phyloP scores from a whole-genome alignment of 2,113 vertebrate genomes.

The Chloropsis cyanopogon region DNA sequence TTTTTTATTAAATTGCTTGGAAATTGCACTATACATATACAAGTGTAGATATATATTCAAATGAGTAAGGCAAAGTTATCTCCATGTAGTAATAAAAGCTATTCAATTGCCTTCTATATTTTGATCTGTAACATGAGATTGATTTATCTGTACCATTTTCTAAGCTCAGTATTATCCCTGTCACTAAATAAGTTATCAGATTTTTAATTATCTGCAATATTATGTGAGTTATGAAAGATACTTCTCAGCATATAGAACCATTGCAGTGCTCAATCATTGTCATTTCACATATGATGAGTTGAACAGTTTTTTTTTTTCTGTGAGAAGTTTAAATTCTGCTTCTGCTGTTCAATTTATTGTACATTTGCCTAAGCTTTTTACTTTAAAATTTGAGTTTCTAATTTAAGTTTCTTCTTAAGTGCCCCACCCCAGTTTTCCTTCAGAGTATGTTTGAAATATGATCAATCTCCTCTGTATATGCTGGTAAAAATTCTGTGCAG shows the following conservation, averaged over 20 bases:
- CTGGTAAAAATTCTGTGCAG: conserved; percentile 23
- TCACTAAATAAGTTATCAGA: background rate
- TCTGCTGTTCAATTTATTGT: background rate
- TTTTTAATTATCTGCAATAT: conserved; percentile 1
- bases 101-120: background rate
- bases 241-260: background rate
- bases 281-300: background rate
- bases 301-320: background rate
- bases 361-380: background rate
- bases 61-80: background rate
- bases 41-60: background rate
- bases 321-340: background rate
- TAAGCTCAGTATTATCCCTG: background rate
- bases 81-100: background rate
- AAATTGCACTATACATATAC: background rate
- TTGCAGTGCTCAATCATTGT: background rate
- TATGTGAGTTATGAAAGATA: background rate
- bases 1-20: background rate
- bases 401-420: background rate
- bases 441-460: background rate
- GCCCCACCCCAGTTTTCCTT: background rate
- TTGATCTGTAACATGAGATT: background rate
- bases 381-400: background rate
- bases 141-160: background rate
- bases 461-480: background rate